Evolutionary conservation across 2,888 invertebrate species (phyloP).

Genomic region (Sisyra terminalis): DNA sequence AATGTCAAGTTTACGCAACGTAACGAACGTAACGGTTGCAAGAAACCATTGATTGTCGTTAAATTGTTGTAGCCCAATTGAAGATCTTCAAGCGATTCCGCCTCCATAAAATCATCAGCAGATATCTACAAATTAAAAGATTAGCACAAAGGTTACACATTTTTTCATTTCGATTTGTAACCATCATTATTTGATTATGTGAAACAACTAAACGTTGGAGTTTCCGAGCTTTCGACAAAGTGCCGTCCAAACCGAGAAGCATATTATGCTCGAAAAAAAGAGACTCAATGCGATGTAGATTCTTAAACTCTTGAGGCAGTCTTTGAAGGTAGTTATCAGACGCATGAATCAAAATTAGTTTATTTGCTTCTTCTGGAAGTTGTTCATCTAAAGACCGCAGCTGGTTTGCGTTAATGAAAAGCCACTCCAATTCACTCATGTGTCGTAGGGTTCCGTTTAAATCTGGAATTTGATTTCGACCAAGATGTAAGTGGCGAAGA

Average conservation of each 20-base stretch:
- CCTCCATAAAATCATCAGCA: constrained; percentile 59
- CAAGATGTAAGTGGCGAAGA: constrained; percentile 53
- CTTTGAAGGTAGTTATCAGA: constrained; percentile 53
- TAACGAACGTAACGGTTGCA: constrained; percentile 49
- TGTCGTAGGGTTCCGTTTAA: constrained; percentile 66
- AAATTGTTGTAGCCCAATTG: constrained; percentile 59
- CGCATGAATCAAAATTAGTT: constrained; percentile 52
- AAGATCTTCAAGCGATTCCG: constrained; percentile 48
- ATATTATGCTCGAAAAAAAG: constrained; percentile 58
- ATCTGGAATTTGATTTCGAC: constrained; percentile 51
- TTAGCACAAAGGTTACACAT: constrained; percentile 33
- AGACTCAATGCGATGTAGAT: constrained; percentile 49
- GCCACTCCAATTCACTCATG: constrained; percentile 54
- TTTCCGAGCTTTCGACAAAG: constrained; percentile 48
- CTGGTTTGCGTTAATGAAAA: constrained; percentile 63
- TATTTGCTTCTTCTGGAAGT: constrained; percentile 48
- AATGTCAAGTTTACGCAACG: constrained; percentile 57
- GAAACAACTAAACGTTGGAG: constrained; percentile 50
- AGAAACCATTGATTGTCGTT: constrained; percentile 51
- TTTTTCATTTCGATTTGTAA: constrained; percentile 20
- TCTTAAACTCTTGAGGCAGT: constrained; percentile 53
- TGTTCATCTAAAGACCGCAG: constrained; percentile 59
- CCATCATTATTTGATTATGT: constrained; percentile 43
- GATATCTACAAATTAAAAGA: constrained; percentile 33
- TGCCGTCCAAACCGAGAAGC: constrained; percentile 51